A percentile compares a stretch with the other conserved stretches of the same genome.
phyloP scores from a whole-genome alignment of 2,888 invertebrate species.

The Trachelus stipa region DNA sequence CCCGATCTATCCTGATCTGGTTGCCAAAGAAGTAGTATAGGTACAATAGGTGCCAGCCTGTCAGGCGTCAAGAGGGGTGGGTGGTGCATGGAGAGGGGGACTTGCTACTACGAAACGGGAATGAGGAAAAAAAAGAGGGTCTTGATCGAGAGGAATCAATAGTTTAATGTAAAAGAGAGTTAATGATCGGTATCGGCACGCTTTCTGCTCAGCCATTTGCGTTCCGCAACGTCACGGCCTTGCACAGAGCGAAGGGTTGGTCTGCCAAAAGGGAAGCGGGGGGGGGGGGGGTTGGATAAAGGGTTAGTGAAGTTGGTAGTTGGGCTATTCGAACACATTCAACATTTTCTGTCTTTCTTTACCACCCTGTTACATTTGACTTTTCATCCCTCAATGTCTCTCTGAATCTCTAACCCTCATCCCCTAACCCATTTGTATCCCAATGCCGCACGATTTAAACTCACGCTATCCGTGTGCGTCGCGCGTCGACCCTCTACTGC shows the following conservation, averaged over 20 bases:
- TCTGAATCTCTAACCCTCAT: neutral
- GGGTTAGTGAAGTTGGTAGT: neutral
- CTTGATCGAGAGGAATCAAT: neutral
- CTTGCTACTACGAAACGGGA: neutral
- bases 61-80: neutral
- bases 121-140: neutral
- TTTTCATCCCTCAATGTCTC: neutral
- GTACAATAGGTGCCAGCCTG: neutral
- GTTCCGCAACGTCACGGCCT: neutral
- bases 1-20: neutral
- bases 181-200: neutral
- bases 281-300: neutral
- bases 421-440: neutral
- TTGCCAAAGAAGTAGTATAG: neutral
- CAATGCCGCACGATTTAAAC: neutral
- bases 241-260: neutral
- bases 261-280: neutral
- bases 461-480: neutral
- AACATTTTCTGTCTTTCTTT: neutral
- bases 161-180: neutral
- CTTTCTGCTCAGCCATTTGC: neutral
- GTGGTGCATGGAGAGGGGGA: neutral
- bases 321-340: neutral
- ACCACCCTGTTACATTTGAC: neutral
- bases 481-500: neutral